Conservation (phyloP, 2,888 invertebrate species). For the Temnothorax unifasciatus region DNA sequence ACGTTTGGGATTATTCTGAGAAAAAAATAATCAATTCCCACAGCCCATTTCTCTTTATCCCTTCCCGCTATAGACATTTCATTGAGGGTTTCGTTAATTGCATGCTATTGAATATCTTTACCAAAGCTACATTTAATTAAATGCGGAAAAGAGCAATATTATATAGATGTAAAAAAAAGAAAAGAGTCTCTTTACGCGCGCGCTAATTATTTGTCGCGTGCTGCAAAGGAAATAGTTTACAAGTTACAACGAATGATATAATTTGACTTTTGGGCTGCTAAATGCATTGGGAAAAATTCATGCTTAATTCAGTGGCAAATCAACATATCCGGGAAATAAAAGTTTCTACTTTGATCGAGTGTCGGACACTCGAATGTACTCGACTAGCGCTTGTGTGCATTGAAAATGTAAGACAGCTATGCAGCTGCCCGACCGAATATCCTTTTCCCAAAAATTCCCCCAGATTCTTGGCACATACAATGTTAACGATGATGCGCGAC, state of each 20-base stretch:
- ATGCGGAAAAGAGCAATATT: background rate
- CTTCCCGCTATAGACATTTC: slow-evolving; percentile 45
- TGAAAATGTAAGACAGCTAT: slow-evolving; percentile 11
- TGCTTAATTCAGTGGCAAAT: slow-evolving; percentile 11
- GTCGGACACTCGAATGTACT: slow-evolving; percentile 10
- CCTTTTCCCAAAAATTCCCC: slow-evolving; percentile 69
- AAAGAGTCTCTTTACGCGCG: background rate
- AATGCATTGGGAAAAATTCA: background rate
- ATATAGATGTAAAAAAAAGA: background rate
- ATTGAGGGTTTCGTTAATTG: background rate
- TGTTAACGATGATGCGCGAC: slow-evolving; percentile 70
- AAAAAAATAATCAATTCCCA: slow-evolving; percentile 82
- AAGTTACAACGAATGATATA: background rate
- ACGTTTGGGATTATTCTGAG: slow-evolving; percentile 81
- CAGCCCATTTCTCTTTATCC: slow-evolving; percentile 59
- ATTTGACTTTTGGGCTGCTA: background rate
- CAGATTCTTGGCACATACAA: slow-evolving; percentile 69
- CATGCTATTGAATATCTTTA: background rate
- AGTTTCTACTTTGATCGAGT: slow-evolving; percentile 25
- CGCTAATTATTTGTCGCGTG: background rate
- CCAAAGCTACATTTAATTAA: background rate
- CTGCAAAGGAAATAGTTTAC: background rate
- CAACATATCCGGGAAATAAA: slow-evolving; percentile 18
- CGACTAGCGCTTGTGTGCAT: background rate
- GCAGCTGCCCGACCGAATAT: slow-evolving; percentile 58